Evolutionary conservation across 2,113 vertebrate genomes (phyloP).

Genomic region (Pithys albifrons): DNA sequence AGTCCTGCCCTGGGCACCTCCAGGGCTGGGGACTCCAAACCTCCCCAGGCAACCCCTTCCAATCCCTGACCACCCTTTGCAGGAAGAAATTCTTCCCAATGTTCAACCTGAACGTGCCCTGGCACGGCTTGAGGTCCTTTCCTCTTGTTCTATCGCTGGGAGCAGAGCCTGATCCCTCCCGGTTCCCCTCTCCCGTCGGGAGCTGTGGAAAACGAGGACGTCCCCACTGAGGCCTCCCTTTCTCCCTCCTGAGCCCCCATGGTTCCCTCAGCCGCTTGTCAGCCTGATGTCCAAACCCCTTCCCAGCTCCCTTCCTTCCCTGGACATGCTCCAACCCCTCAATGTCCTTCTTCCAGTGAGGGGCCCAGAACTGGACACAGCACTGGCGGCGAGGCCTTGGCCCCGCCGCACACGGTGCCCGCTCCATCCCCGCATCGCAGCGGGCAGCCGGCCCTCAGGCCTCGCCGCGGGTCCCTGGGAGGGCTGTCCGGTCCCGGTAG

Average conservation of each 20-base stretch:
- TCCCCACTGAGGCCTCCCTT: background rate
- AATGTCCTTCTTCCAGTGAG: background rate
- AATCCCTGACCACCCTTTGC: too few relatives aligned
- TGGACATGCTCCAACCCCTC: background rate
- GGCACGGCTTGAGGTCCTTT: background rate
- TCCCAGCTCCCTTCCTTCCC: background rate
- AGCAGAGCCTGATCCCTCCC: background rate
- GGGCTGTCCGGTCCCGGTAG: too few relatives aligned
- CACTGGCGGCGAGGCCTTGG: background rate
- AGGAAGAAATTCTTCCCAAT: background rate
- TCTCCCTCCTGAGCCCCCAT: background rate
- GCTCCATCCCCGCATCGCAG: background rate
- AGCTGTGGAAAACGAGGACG: background rate
- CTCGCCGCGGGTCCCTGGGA: background rate
- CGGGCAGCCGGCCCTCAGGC: background rate
- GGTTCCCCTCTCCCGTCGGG: background rate
- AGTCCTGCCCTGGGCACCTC: background rate
- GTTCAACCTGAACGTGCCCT: accelerated
- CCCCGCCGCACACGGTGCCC: background rate
- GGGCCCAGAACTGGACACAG: background rate
- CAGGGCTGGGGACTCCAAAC: background rate
- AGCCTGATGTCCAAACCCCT: too few relatives aligned
- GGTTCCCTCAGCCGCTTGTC: background rate
- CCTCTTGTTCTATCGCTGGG: background rate
- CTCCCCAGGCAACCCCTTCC: background rate